phyloP scores from a whole-genome alignment of 2,113 vertebrate genomes.

The Merops nubicus region DNA sequence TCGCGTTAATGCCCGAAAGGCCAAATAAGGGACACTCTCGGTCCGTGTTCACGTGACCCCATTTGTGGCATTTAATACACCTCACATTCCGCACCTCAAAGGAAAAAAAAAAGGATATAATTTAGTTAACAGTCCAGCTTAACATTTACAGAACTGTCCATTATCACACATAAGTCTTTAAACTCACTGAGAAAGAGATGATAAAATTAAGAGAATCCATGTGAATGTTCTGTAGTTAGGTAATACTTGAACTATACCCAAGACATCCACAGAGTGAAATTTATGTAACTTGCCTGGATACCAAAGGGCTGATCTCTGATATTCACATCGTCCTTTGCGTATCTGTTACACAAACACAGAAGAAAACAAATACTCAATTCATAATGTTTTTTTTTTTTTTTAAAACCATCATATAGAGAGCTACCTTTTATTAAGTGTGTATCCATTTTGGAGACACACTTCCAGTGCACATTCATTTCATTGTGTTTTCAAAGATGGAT shows the following conservation, averaged over 20 bases:
- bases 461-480: not conserved
- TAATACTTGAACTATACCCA: conserved; percentile 36
- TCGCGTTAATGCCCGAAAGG: conserved; percentile 99
- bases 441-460: not conserved
- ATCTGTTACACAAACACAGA: conserved; percentile 77
- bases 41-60: conserved; percentile 98
- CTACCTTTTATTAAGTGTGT: not conserved
- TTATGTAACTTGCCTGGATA: conserved; percentile 87
- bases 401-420: not conserved
- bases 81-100: conserved; percentile 94
- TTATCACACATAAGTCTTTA: not conserved
- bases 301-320: conserved; percentile 99
- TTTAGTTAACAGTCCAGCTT: not conserved
- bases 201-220: conserved; percentile 10
- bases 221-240: conserved; percentile 1
- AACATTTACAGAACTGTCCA: not conserved
- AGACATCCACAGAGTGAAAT: conserved; percentile 44
- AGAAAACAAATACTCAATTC: not conserved
- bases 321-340: conserved; percentile 99
- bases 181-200: not conserved
- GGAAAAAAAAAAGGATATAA: not conserved
- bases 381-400: too few species aligned
- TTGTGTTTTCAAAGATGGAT: not conserved
- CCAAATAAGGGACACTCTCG: conserved; percentile 96
- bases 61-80: conserved; percentile 98